Evolutionary conservation across 2,888 invertebrate species (phyloP).

Genomic region (Empis stercorea): DNA sequence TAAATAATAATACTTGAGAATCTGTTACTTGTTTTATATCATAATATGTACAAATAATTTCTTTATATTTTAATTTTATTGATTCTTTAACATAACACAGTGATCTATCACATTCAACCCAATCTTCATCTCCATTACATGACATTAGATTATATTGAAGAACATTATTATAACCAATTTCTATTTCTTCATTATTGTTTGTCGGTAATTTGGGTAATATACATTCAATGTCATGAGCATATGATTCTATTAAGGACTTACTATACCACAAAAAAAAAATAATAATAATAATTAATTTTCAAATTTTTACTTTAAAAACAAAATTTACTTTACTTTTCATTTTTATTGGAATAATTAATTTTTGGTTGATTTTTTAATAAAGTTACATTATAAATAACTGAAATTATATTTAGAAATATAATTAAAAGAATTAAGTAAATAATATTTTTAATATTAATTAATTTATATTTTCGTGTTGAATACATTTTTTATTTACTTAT

Average conservation of each 20-base stretch:
- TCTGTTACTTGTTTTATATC: slow-evolving; percentile 61
- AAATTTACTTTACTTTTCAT: too few species aligned
- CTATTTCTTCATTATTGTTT: slow-evolving; percentile 55
- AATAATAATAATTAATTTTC: slow-evolving; percentile 28
- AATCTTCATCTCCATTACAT: slow-evolving; percentile 45
- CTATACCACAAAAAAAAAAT: too few species aligned
- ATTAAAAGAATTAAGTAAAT: too few species aligned
- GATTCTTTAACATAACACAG: slow-evolving; percentile 31
- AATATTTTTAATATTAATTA: too few species aligned
- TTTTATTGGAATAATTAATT: too few species aligned
- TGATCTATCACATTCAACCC: slow-evolving; percentile 55
- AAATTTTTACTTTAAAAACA: too few species aligned
- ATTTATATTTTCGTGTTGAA: too few species aligned
- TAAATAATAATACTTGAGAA: slow-evolving; percentile 41
- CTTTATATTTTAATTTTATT: slow-evolving; percentile 24
- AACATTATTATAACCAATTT: slow-evolving; percentile 52
- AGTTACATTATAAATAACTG: too few species aligned
- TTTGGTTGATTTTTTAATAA: too few species aligned
- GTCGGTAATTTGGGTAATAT: slow-evolving; percentile 52
- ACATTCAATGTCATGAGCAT: slow-evolving; percentile 41
- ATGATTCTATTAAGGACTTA: slow-evolving; percentile 37
- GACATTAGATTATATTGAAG: slow-evolving; percentile 51
- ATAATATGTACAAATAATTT: slow-evolving; percentile 43
- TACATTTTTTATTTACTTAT: too few species aligned
- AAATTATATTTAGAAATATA: too few species aligned